Conservation (phyloP, 2,888 invertebrate genomes). For the Pimpla rufipes region DNA sequence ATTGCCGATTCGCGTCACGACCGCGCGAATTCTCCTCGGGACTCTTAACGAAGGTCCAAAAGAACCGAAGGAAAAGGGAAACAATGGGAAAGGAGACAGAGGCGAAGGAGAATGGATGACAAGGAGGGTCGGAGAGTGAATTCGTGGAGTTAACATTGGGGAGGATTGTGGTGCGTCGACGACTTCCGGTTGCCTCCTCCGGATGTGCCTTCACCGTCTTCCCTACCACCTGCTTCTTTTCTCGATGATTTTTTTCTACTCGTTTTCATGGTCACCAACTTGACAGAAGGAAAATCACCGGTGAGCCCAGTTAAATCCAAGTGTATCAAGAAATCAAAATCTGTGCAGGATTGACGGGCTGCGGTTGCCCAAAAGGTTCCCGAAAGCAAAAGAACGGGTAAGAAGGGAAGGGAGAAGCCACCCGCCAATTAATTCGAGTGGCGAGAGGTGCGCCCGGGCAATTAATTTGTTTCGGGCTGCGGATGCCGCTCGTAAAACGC, state of each 20-base stretch:
- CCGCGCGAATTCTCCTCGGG: slow-evolving; percentile 53
- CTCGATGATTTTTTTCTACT: slow-evolving; percentile 38
- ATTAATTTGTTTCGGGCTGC: slow-evolving; percentile 79
- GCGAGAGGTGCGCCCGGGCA: slow-evolving; percentile 73
- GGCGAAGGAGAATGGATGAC: not conserved
- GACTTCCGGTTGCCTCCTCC: slow-evolving; percentile 57
- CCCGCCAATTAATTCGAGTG: slow-evolving; percentile 79
- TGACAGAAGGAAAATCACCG: slow-evolving; percentile 35
- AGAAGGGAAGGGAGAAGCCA: slow-evolving; percentile 38
- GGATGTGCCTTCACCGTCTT: slow-evolving; percentile 20
- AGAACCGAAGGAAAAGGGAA: slow-evolving; percentile 59
- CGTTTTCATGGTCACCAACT: not conserved
- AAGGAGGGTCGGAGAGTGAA: not conserved
- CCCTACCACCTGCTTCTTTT: slow-evolving; percentile 4
- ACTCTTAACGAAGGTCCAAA: slow-evolving; percentile 65
- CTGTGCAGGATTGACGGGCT: not conserved
- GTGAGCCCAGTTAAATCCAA: not conserved
- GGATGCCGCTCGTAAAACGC: slow-evolving; percentile 80
- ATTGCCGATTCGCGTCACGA: slow-evolving; percentile 64
- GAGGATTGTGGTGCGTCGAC: slow-evolving; percentile 42
- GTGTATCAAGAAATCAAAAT: slow-evolving; percentile 1
- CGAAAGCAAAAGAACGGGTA: slow-evolving; percentile 14
- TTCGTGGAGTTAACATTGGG: slow-evolving; percentile 37
- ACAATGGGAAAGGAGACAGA: slow-evolving; percentile 52
- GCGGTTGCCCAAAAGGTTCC: slow-evolving; percentile 32